Conservation (phyloP, 2,797 vertebrate genomes). For the Decapterus maruadsi region DNA sequence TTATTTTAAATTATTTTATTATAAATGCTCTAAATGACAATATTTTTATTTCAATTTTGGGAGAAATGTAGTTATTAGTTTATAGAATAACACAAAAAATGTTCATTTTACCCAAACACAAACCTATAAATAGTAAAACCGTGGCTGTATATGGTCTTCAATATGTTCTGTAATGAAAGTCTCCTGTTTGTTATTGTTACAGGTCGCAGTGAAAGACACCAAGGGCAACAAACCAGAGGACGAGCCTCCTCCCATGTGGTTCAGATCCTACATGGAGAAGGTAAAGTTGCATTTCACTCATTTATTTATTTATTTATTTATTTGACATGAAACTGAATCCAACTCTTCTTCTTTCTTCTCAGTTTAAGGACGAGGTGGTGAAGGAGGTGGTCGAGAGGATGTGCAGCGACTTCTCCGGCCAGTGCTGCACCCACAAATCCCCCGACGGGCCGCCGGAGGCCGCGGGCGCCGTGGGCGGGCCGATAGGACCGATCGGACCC, state of each 20-base stretch:
- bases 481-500: conserved; percentile 36
- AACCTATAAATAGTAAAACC: too few relatives aligned
- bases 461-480: conserved; percentile 63
- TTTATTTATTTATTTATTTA: background rate
- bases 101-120: too few relatives aligned
- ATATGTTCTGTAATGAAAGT: background rate
- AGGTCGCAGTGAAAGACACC: conserved; percentile 83
- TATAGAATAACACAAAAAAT: too few relatives aligned
- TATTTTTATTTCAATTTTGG: too few relatives aligned
- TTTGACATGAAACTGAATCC: background rate
- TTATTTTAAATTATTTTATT: too few relatives aligned
- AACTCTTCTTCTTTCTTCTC: background rate
- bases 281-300: conserved; percentile 71
- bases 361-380: conserved; percentile 98
- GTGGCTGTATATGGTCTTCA: too few relatives aligned
- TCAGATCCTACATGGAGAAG: conserved; percentile 95
- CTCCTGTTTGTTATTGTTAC: conserved; percentile 22
- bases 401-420: conserved; percentile 93
- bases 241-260: conserved; percentile 94
- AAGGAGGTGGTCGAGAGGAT: conserved; percentile 96
- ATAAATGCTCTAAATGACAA: too few relatives aligned
- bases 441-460: conserved; percentile 78
- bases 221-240: conserved; percentile 84
- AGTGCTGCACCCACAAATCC: conserved; percentile 88
- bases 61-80: too few relatives aligned